Evolutionary conservation across 2,888 invertebrate species (phyloP), one percentile per base, ranked within the genome.

Genomic region (Ectemnius lituratus): DNA sequence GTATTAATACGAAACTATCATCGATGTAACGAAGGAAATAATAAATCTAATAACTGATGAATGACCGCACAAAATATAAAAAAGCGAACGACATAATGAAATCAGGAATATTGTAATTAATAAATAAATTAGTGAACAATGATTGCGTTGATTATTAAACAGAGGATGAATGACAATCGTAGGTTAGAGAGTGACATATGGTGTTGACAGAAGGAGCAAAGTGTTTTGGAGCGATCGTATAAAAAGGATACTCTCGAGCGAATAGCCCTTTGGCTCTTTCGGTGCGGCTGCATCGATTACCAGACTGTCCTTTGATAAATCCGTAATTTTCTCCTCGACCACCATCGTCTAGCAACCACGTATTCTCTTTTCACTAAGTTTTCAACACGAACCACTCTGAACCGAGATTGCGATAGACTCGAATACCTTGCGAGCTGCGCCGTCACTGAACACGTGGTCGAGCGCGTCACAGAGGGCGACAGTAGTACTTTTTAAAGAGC

Each of bases 221-320:
- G 2, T n/a, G 11, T 37, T 18, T 13, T 5, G 56, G 28, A 62
- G 62, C 6, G 62, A 20, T 28, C 59, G 37, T 65, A 14, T 16
- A 16, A 88, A 23, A 89, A 89, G 89, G 90, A 89, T 89, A 90
- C 90, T 90, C 74, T 89, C 89, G 64, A 90, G 78, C 47, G 89
- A 87, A 76, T 85, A 90, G 18, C 80, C 72, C 66, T 80, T 88
- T 27, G 75, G 71, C 45, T 85, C 88, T 62, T 82, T 83, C 57
- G 76, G 20, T 4, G 61, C 56, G 2, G 75, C 62, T 0, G 69
- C 78, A 71, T 85, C 77, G 16, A 84, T 74, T 64, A 73, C 68
- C 61, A 83, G 70, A 67, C 74, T 79, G 64, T 86, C 84, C 20
- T 73, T 66, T 11, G 61, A 76, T n/a, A 76, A 45, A 20, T 87